Evolutionary conservation across 1,140 invertebrate genomes (phyloP).

Genomic region (Drosophila kurseongensis): DNA sequence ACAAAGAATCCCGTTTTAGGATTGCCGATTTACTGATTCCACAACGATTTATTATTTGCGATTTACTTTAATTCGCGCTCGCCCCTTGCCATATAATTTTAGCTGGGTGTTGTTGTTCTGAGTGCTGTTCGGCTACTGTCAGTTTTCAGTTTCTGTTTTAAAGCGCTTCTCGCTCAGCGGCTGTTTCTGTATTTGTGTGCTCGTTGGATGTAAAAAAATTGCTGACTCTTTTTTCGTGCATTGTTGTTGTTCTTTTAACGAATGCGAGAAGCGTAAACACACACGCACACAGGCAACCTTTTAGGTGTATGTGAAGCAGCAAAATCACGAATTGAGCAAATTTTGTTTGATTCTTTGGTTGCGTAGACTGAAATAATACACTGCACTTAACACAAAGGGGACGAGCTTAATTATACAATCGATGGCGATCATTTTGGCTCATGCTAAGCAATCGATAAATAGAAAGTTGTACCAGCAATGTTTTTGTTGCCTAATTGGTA

Average conservation of each 20-base stretch:
- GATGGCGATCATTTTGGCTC: constrained; percentile 25
- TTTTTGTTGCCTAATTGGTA: constrained; percentile 29
- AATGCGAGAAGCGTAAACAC: constrained; percentile 35
- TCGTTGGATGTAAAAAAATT: constrained; percentile 32
- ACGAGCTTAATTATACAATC: constrained; percentile 17
- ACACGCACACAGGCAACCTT: background rate
- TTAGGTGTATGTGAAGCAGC: constrained; percentile 15
- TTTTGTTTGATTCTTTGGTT: constrained; percentile 37
- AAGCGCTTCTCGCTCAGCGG: constrained; percentile 41
- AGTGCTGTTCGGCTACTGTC: constrained; percentile 46
- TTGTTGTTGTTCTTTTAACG: constrained; percentile 38
- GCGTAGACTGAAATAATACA: constrained; percentile 18
- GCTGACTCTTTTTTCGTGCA: constrained; percentile 49
- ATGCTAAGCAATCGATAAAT: constrained; percentile 34
- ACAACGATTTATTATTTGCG: constrained; percentile 42
- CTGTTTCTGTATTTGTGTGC: constrained; percentile 21
- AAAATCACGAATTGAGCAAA: constrained; percentile 40
- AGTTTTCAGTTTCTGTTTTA: constrained; percentile 57
- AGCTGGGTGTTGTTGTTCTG: constrained; percentile 35
- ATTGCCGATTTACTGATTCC: constrained; percentile 1
- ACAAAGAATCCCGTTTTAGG: constrained; percentile 12
- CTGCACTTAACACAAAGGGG: background rate
- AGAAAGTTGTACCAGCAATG: constrained; percentile 22
- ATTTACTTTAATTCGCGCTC: constrained; percentile 55
- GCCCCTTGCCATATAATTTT: constrained; percentile 12